These are phyloP conservation scores for Eucidaris tribuloides DNA, from an alignment of 35 echinoderm and acorn worm species.

Conservation along the genomic window DNA sequence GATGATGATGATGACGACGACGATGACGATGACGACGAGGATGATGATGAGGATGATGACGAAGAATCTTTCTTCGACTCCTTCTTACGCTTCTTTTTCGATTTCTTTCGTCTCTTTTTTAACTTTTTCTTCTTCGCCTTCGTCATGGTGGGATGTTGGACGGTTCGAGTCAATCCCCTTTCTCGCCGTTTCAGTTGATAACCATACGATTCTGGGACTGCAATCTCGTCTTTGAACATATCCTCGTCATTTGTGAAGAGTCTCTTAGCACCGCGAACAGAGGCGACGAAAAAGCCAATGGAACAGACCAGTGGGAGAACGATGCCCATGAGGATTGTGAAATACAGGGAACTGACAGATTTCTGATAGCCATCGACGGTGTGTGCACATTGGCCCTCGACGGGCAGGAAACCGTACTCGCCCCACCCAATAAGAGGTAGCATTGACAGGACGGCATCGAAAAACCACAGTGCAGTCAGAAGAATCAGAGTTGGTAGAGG, in stretches of 20 bases:
- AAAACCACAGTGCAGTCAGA: conserved; percentile 39
- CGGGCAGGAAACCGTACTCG: conserved; percentile 26
- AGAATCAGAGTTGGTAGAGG: conserved; percentile 18
- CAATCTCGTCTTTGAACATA: background rate
- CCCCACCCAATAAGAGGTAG: conserved; percentile 51
- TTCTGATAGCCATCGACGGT: conserved; percentile 37
- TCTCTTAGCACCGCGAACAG: background rate
- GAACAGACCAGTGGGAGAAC: conserved; percentile 15
- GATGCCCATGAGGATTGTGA: conserved; percentile 33
- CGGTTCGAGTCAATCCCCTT: background rate
- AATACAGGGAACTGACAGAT: conserved; percentile 19
- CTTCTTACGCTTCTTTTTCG: background rate
- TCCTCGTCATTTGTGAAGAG: background rate
- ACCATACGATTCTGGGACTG: conserved; percentile 25
- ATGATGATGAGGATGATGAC: conserved; percentile 16
- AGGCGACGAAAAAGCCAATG: background rate
- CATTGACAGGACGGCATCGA: conserved; percentile 32
- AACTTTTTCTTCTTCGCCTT: conserved; percentile 37
- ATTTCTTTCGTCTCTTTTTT: conserved; percentile 27
- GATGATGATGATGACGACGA: conserved; percentile 28
- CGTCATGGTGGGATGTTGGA: conserved; percentile 19
- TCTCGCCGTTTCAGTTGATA: conserved; percentile 23
- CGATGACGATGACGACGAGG: conserved; percentile 30
- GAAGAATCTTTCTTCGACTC: background rate
- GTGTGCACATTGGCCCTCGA: conserved; percentile 23